Base-by-base conservation (phyloP, 2,888 invertebrate species). In the Cistogaster globosa region DNA sequence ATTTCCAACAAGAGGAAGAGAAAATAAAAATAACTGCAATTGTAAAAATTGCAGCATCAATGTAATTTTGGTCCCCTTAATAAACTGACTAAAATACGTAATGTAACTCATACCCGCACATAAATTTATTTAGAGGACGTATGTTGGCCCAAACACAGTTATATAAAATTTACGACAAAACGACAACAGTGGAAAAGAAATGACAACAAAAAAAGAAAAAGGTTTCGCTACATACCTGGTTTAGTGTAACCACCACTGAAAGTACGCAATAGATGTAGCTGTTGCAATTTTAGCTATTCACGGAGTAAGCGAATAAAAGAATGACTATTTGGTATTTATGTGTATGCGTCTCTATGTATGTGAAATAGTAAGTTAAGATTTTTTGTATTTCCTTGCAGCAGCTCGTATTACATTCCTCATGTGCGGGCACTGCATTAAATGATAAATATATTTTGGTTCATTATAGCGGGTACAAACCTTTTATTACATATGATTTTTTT, bases 321-420 rank as follows among this genome's bases (percentile, higher is more conserved):
- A 32, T 55, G 42, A 32, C 12, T 20, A 32, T 9, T 12, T 38
- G 36, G 16, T 20, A 38, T 36, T 16, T 26, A 42, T 57, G 18
- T 26, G 55, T 45, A 18, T 65, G 20, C 8, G 38, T 9, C 3
- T 38, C 1, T 38, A 22, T 48, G 14, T 78, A 53, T 53, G 42
- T 67, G 14, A 16, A 48, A 63, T 57, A 42, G 38, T 55, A 71
- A 58, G 53, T 22, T 69, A 62, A 38, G 26, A 71, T 65, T 80
- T 48, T n/a, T 48, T 62, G 77, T 65, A 76, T 55, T 72, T 79
- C 72, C 68, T 67, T 72, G 42, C 87, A 89, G 90, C 88, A 90
- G 90, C 88, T 91, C 88, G 89, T 89, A 91, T 90, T 91, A 90
- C 78, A 83, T 67, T 69, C 48, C 67, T 78, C 58, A 69, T 63